Base-by-base conservation (phyloP, 2,113 vertebrate species). In the Capra hircus region DNA sequence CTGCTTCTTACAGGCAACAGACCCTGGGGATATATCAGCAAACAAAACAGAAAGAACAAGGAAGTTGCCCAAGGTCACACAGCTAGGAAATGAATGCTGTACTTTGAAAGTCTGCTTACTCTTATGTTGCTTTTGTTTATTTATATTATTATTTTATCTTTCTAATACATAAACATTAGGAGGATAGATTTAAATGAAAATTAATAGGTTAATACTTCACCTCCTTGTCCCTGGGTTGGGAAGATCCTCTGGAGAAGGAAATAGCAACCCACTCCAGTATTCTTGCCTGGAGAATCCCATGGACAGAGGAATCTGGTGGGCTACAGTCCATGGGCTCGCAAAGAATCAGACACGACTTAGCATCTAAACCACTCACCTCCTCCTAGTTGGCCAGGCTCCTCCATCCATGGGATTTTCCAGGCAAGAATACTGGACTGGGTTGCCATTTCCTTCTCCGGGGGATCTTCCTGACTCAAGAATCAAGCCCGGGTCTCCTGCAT, bases 161-260 rank as follows among this genome's bases (percentile, higher is more conserved):
- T 90, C 95, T 88, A 52, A 85, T 81, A 53, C 40, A n/a, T 92
- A 45, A 90, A 10, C 17, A 77, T 40, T 19, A 11, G 30, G 67
- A 96, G 30, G 30, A 59, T 77, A 96, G 55, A 82, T 71, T 43
- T 40, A 13, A 95, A 62, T 81, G n/a, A 92, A 96, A 96, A 91
- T 48, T 7, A 23, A 19, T 80, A 90, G 57, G 2, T 78, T 93
- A 33, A 83, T 30, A 86, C 64, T 48, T 17, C 5, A 27, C 10
- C 33, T 91, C 52, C 57, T 91, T n/a, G 14, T 71, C n/a, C n/a
- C n/a, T 71, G n/a, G 67, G n/a, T 71, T 0, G 0, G n/a, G n/a
- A 71, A 71, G n/a, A 23, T 36, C n/a, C 67, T 23, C 67, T 23
- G 67, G n/a, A 71, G 67, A 71, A 71, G n/a, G n/a, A 71, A 36